Conservation (phyloP, 2,797 vertebrate genomes). For the Rhynchonycteris naso region DNA sequence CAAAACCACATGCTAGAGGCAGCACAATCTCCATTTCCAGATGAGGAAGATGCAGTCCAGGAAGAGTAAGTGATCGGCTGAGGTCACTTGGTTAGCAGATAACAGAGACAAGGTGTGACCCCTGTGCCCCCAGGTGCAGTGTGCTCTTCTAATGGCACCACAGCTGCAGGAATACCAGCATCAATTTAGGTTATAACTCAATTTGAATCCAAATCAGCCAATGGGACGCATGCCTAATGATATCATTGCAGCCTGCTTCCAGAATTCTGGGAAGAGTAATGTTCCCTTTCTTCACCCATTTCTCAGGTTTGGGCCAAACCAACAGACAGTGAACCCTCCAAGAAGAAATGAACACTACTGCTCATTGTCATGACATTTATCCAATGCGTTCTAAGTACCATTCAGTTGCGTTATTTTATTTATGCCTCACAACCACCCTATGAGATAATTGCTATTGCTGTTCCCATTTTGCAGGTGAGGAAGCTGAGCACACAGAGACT, state of each 20-base stretch:
- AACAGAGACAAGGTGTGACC: not conserved
- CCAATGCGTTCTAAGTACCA: not conserved
- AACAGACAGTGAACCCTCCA: not conserved
- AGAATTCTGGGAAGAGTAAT: not conserved
- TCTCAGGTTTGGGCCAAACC: not conserved
- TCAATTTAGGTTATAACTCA: not conserved
- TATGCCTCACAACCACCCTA: not conserved
- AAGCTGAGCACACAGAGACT: not conserved
- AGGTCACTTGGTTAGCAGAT: not conserved
- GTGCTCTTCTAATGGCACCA: not conserved
- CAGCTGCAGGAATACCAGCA: not conserved
- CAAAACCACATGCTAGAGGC: not conserved
- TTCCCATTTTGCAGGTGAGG: not conserved
- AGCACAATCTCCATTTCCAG: not conserved
- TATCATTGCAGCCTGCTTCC: not conserved
- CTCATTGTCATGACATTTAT: not conserved
- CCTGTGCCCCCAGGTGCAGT: accelerated
- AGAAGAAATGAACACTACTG: not conserved
- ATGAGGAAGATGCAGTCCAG: not conserved
- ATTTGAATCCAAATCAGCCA: not conserved
- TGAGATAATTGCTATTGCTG: not conserved
- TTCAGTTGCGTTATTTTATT: not conserved
- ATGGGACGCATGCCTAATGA: not conserved
- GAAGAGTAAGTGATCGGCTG: not conserved
- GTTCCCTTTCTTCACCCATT: not conserved